These are phyloP conservation scores for Coenonympha glycerion DNA, from an alignment of 2,888 invertebrate species.

Conservation along the genomic window DNA sequence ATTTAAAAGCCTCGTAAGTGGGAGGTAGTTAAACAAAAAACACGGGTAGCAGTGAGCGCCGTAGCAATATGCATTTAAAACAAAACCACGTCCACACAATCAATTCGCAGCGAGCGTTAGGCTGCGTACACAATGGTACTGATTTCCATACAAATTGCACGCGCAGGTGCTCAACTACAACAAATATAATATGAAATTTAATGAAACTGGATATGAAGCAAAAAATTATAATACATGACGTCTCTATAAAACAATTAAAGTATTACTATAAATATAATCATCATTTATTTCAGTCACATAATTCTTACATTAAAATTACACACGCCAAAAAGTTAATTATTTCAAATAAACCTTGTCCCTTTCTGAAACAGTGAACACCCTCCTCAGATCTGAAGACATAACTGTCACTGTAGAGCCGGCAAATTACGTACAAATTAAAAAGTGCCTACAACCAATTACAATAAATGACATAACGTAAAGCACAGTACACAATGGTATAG, in stretches of 20 bases:
- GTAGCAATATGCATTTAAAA: conserved; percentile 13
- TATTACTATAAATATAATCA: no score
- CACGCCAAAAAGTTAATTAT: no score
- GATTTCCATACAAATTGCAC: background rate
- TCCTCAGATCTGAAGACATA: background rate
- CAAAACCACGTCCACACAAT: conserved; percentile 18
- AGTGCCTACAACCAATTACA: conserved; percentile 9
- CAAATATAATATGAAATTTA: background rate
- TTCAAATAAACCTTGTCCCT: background rate
- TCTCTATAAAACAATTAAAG: no score
- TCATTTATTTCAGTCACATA: no score
- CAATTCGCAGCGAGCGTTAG: conserved; percentile 15
- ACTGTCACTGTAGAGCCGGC: background rate
- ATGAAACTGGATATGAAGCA: background rate
- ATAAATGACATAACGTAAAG: conserved; percentile 28
- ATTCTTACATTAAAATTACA: no score
- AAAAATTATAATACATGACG: no score
- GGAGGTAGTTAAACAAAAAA: background rate
- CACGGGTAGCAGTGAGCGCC: background rate
- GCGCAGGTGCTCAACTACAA: background rate
- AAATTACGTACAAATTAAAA: background rate
- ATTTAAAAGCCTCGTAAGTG: background rate
- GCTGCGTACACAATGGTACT: background rate
- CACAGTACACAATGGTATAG: conserved; percentile 24
- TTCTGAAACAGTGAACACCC: background rate